Base-by-base conservation (phyloP, 2,888 invertebrate genomes). In the Ennomos erosarius region DNA sequence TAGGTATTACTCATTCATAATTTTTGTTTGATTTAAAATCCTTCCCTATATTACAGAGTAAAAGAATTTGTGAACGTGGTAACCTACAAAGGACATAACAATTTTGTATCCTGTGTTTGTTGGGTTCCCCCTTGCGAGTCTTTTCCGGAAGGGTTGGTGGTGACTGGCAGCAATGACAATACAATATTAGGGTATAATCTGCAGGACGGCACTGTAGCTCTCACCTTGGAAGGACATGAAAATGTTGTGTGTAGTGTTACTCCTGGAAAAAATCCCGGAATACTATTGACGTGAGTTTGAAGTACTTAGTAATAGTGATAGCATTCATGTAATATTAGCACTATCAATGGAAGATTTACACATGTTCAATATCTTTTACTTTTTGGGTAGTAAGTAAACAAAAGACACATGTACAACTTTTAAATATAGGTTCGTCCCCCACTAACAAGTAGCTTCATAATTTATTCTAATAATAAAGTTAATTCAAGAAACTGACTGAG, bases 141-240 rank as follows among this genome's bases (percentile, higher is more conserved):
- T 13, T 94, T 94, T 77, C 96, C 97, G 0, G 94, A 95, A 58
- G 97, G 97, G 2, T 90, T 97, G 57, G 95, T 99, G 52, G 90
- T 97, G 53, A 98, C 98, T 5, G 98, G 98, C 12, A 97, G 98
- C 75, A 97, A 98, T 86, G 99, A 99, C 84, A 95, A 95, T 62
- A 94, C 94, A 10, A 97, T 99, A 73, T 93, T 96, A 70, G 94
- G 97, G 8, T 99, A 96, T 81, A 94, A 94, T 65, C 93, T 96
- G 2, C 95, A 95, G 26, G 95, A 96, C 62, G 93, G 94, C 12
- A 88, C 94, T 46, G 95, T 97, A 0, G 88, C 95, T 36, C 92
- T 95, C 47, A 95, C 94, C 36, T 88, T 98, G 8, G 94, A 95
- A 71, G 97, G 97, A 0, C 98, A 98, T 80, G 93, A 95, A 67